Percentiles rank a stretch among this genome's conserved stretches.
phyloP scores from a whole-genome alignment of 2,113 vertebrate genomes.

The Paradoxurus hermaphroditus region DNA sequence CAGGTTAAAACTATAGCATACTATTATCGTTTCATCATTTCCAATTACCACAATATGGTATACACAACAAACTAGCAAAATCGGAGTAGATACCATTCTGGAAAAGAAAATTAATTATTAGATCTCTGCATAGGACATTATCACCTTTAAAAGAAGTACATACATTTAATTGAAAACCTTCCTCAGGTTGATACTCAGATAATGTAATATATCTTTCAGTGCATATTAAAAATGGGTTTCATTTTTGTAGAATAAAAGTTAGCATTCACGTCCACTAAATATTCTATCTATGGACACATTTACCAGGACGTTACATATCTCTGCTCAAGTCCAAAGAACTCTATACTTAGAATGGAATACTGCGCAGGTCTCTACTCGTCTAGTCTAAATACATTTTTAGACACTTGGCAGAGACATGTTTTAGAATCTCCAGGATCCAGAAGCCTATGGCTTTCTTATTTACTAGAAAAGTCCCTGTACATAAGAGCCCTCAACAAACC shows the following conservation, averaged over 20 bases:
- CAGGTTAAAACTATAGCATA: background rate
- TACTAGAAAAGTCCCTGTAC: background rate
- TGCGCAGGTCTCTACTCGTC: background rate
- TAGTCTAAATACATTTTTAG: background rate
- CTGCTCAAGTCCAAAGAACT: background rate
- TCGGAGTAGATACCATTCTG: background rate
- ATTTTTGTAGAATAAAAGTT: background rate
- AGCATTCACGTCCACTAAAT: background rate
- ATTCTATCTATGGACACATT: background rate
- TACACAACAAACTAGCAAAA: background rate
- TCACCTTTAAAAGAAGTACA: background rate
- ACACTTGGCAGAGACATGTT: background rate
- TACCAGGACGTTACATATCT: background rate
- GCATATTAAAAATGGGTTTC: background rate
- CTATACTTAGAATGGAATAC: background rate
- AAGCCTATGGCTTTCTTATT: background rate
- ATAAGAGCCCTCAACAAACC: background rate
- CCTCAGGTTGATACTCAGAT: background rate
- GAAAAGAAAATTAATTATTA: conserved; percentile 47
- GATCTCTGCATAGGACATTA: background rate
- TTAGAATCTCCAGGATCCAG: background rate
- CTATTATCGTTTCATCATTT: background rate
- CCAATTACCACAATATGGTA: background rate
- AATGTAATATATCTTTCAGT: background rate
- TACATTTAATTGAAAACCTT: background rate